Evolutionary conservation across 2,113 vertebrate genomes (phyloP), one percentile per base, ranked within the genome.

Genomic region (Upupa epops): DNA sequence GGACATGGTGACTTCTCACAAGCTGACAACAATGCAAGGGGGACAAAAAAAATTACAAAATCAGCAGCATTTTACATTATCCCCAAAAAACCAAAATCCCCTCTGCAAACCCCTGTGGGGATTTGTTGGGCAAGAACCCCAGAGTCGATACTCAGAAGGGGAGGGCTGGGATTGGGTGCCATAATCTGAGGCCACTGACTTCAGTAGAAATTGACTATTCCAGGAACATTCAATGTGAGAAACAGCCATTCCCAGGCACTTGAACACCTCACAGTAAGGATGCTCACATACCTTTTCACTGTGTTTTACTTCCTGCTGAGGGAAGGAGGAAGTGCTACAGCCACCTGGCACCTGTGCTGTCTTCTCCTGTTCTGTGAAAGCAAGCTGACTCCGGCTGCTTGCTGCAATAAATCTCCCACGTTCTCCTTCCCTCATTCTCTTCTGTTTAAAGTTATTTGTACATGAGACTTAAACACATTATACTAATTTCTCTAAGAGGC

Each of bases 351-450:
- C 0, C 0, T 18, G 51, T 26, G 59, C 66, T 13, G 5, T 34
- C 78, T 80, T 19, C 60, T 61, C 32, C 83, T 84, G 70, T 83
- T 22, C 69, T n/a, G 8, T 29, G 51, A 80, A 83, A 86, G 68
- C 51, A 52, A 59, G 37, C 9, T 92, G 46, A 91, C 93, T 84
- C 79, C 74, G 82, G 52, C 64, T 83, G 42, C 49, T 77, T 51
- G 70, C 77, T 92, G 83, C 73, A 86, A 93, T 90, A 92, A 93
- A 92, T 81, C 32, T 42, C 61, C n/a, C 36, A 31, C 79, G 93
- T 93, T 79, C 83, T 78, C 55, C 55, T 76, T 92, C 66, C 25
- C 36, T 90, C 75, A 56, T 70, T 86, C 80, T 88, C 88, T 52
- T 85, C 90, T 73, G 40, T 74, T 85, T 73, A 56, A 86, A 86